A percentile compares a stretch with the other conserved stretches of the same genome.
These are phyloP conservation scores for Branchellion lobata DNA, from an alignment of 2,888 invertebrate genomes.

Conservation along the genomic window DNA sequence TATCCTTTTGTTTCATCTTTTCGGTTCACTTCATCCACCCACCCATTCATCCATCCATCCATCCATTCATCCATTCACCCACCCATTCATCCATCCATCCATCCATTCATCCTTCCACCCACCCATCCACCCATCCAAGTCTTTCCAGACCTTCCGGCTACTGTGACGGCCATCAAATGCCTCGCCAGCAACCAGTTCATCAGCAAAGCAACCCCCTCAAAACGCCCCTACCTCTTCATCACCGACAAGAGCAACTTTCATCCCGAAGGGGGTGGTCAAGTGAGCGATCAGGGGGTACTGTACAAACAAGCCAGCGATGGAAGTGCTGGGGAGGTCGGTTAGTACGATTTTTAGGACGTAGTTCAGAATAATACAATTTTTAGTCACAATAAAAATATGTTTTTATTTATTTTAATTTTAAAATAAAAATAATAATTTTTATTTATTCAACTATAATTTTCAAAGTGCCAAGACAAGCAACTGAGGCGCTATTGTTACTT, in stretches of 20 bases:
- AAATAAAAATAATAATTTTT: no score
- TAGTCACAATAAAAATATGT: neutral
- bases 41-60: no score
- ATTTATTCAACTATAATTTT: no score
- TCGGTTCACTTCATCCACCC: no score
- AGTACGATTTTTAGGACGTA: no score
- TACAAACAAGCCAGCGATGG: neutral
- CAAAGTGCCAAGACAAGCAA: no score
- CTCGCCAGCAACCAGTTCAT: conserved; percentile 45
- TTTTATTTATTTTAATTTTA: neutral
- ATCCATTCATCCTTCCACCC: no score
- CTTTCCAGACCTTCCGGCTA: conserved; percentile 43
- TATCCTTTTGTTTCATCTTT: no score
- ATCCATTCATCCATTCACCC: no score
- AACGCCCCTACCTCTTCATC: conserved; percentile 62
- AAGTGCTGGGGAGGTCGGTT: no score
- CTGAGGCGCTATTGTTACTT: no score
- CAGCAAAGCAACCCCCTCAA: conserved; percentile 42
- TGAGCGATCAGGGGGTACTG: conserved; percentile 80
- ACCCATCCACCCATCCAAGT: conserved; percentile 29
- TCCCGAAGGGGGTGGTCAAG: conserved; percentile 96
- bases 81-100: no score
- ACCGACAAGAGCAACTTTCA: conserved; percentile 90
- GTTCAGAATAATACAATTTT: neutral
- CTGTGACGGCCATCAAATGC: conserved; percentile 48